Evolutionary conservation across 2,888 invertebrate genomes (phyloP).

Genomic region (Drosophila stalkeri): DNA sequence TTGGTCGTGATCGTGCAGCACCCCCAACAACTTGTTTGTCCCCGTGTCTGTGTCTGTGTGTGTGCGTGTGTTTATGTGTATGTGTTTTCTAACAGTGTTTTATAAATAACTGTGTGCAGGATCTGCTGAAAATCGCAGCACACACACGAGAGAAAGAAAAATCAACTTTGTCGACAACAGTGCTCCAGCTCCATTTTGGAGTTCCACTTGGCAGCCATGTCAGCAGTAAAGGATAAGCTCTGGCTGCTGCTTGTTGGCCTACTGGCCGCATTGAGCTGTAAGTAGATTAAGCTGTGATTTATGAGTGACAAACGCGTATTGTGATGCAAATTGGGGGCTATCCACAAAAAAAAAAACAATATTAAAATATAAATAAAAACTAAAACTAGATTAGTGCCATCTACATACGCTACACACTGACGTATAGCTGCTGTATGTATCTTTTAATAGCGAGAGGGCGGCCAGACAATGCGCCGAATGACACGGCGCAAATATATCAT

Average conservation of each 20-base stretch:
- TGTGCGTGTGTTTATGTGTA: conserved; percentile 1
- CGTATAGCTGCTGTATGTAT: conserved; percentile 4
- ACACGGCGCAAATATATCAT: conserved; percentile 64
- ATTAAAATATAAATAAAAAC: conserved; percentile 5
- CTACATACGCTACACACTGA: neutral
- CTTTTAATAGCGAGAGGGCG: conserved; percentile 67
- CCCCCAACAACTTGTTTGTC: conserved; percentile 16
- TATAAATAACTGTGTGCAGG: conserved; percentile 23
- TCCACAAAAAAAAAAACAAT: conserved; percentile 14
- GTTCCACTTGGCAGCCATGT: conserved; percentile 58
- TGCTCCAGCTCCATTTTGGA: conserved; percentile 35
- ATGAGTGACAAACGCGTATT: conserved; percentile 57
- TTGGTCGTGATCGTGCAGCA: conserved; percentile 72
- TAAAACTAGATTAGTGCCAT: conserved; percentile 23
- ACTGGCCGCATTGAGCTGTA: conserved; percentile 79
- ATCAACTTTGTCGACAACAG: neutral
- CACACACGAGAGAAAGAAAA: conserved; percentile 1
- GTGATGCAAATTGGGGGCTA: conserved; percentile 67
- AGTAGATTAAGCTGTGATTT: conserved; percentile 74
- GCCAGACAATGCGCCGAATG: conserved; percentile 55
- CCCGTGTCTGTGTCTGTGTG: conserved; percentile 5
- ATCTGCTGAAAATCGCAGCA: conserved; percentile 24
- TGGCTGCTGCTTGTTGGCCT: conserved; percentile 71
- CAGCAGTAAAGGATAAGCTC: conserved; percentile 69
- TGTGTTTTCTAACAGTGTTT: conserved; percentile 16